Conservation (phyloP, 2,888 invertebrate genomes). For the Pyrocoelia pectoralis region DNA sequence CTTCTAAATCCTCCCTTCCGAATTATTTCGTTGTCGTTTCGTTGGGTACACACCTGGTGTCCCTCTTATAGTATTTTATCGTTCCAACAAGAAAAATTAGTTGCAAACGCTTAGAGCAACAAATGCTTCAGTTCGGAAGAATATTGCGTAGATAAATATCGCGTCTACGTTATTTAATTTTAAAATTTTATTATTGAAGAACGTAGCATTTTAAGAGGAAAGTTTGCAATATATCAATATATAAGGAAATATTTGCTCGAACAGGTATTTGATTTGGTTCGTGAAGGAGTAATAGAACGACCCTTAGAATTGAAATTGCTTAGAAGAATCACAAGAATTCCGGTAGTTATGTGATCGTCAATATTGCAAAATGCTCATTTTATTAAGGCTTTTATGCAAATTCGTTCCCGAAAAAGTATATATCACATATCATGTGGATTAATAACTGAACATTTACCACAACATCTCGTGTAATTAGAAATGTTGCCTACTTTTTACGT, state of each 20-base stretch:
- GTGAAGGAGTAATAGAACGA: conserved; percentile 30
- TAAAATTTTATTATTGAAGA: neutral
- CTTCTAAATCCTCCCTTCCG: conserved; percentile 35
- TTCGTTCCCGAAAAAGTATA: conserved; percentile 9
- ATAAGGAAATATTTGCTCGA: conserved; percentile 31
- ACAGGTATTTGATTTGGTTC: conserved; percentile 32
- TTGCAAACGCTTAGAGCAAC: neutral
- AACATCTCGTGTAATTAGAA: neutral
- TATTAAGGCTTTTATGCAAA: conserved; percentile 23
- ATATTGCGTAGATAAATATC: neutral
- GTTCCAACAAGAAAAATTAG: conserved; percentile 23
- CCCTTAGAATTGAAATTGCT: conserved; percentile 32
- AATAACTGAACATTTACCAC: conserved; percentile 6
- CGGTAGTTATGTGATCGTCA: conserved; percentile 21
- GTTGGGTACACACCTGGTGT: conserved; percentile 30
- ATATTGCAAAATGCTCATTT: conserved; percentile 30
- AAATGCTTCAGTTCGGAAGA: neutral
- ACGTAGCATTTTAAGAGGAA: neutral
- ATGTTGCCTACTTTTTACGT: conserved; percentile 15
- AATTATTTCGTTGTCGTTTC: conserved; percentile 35
- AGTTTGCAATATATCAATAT: conserved; percentile 17
- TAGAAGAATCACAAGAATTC: conserved; percentile 29
- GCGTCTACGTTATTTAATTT: neutral
- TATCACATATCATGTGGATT: conserved; percentile 10
- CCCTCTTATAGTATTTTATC: conserved; percentile 27